A percentile compares a stretch with the other conserved stretches of the same genome.
These are phyloP conservation scores for Leucophora obtusa DNA, from an alignment of 2,888 invertebrate genomes.

Conservation along the genomic window DNA sequence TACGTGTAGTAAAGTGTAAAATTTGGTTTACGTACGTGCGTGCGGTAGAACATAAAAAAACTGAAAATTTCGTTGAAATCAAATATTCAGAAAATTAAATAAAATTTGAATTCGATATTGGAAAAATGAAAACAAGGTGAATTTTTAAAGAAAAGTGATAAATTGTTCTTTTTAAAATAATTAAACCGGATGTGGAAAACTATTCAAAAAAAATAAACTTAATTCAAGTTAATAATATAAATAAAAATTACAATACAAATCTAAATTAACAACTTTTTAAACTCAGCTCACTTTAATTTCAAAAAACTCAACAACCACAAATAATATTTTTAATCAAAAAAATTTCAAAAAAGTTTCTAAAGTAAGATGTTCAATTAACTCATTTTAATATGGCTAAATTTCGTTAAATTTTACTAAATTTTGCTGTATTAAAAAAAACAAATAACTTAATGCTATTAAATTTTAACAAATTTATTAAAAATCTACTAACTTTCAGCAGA, in stretches of 20 bases:
- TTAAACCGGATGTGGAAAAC: constrained; percentile 15
- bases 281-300: too few species aligned
- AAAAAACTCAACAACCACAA: not conserved
- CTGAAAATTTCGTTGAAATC: not conserved
- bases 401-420: too few species aligned
- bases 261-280: not conserved
- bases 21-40: constrained; percentile 55
- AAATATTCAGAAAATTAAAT: not conserved
- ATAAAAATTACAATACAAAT: not conserved
- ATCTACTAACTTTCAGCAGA: too few species aligned
- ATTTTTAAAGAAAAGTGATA: not conserved
- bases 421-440: too few species aligned
- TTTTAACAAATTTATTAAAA: too few species aligned
- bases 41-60: constrained; percentile 48
- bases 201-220: not conserved
- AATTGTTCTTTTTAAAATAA: not conserved
- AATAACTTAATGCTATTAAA: too few species aligned
- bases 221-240: not conserved
- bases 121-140: not conserved
- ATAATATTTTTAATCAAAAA: not conserved
- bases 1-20: constrained; percentile 46
- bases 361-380: too few species aligned
- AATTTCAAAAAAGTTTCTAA: too few species aligned
- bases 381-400: too few species aligned
- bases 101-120: constrained; percentile 1